phyloP scores from a whole-genome alignment of 2,888 invertebrate species.

The Drosophila mettleri region DNA sequence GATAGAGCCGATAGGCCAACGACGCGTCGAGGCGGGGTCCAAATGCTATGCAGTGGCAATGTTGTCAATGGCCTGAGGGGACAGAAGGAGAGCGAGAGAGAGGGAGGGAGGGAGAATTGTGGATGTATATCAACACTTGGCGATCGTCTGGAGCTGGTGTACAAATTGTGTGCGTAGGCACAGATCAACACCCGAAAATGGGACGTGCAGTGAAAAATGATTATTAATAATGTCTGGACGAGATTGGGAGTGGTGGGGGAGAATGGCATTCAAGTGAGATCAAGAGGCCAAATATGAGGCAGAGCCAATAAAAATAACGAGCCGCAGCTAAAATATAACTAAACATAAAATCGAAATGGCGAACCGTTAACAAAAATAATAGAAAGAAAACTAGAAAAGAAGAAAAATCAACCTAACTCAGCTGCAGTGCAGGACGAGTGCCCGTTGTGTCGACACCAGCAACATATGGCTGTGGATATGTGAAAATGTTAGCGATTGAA shows the following conservation, averaged over 20 bases:
- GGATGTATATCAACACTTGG: constrained; percentile 42
- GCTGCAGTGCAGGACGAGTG: constrained; percentile 51
- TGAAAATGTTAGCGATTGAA: constrained; percentile 80
- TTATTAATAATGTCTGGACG: constrained; percentile 65
- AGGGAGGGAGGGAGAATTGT: constrained; percentile 7
- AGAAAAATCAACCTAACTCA: constrained; percentile 21
- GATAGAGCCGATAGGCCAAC: constrained; percentile 50
- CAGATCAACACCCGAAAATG: constrained; percentile 60
- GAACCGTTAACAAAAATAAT: constrained; percentile 70
- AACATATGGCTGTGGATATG: constrained; percentile 65
- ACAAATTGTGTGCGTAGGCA: constrained; percentile 62
- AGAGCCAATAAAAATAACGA: constrained; percentile 76
- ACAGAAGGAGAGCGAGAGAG: background rate
- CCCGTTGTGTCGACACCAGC: constrained; percentile 63
- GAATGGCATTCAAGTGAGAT: constrained; percentile 47
- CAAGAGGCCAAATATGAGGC: constrained; percentile 79
- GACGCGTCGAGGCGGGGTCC: constrained; percentile 26
- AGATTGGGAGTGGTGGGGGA: constrained; percentile 31
- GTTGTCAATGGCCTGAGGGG: constrained; percentile 27
- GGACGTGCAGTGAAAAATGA: constrained; percentile 69
- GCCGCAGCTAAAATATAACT: constrained; percentile 73
- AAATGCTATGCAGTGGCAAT: constrained; percentile 57
- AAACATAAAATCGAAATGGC: constrained; percentile 79
- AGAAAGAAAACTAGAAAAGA: constrained; percentile 27
- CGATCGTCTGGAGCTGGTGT: constrained; percentile 36